Evolutionary conservation across 1,140 invertebrate genomes (phyloP).

Genomic region (Trichonephila inaurata): DNA sequence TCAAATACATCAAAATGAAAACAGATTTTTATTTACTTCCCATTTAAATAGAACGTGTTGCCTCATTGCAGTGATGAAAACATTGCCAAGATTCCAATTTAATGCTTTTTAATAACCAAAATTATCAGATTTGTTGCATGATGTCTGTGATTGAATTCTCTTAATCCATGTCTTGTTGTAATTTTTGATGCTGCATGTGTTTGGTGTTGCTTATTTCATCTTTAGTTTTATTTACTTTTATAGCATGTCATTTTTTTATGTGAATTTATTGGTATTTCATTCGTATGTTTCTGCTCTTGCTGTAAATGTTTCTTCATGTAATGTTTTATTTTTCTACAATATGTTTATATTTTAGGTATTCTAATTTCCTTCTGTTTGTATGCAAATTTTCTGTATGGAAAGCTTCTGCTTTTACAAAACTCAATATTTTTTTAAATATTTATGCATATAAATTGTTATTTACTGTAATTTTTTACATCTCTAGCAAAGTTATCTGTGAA

Average conservation of each 20-base stretch:
- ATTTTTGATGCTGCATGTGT: neutral
- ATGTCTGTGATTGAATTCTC: neutral
- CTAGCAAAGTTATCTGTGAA: slow-evolving; percentile 78
- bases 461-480: slow-evolving; percentile 29
- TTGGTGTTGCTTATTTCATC: neutral
- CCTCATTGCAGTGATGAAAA: slow-evolving; percentile 15
- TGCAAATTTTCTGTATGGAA: neutral
- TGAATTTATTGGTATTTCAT: slow-evolving; percentile 1
- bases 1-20: too few species aligned
- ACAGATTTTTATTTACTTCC: too few species aligned
- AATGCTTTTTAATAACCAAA: slow-evolving; percentile 1
- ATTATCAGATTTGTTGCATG: neutral
- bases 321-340: neutral
- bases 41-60: neutral
- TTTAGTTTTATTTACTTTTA: slow-evolving; percentile 11
- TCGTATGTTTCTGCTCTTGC: neutral
- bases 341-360: neutral
- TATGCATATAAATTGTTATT: neutral
- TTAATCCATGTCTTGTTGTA: neutral
- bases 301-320: neutral
- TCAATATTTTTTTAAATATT: neutral
- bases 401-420: too few species aligned
- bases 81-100: neutral
- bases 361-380: neutral
- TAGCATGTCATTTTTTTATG: neutral